Percentiles rank a stretch among this genome's conserved stretches.
Evolutionary conservation across 92 coral and sea anemone genomes (phyloP).

Genomic region (Umimayanthus kanabou): DNA sequence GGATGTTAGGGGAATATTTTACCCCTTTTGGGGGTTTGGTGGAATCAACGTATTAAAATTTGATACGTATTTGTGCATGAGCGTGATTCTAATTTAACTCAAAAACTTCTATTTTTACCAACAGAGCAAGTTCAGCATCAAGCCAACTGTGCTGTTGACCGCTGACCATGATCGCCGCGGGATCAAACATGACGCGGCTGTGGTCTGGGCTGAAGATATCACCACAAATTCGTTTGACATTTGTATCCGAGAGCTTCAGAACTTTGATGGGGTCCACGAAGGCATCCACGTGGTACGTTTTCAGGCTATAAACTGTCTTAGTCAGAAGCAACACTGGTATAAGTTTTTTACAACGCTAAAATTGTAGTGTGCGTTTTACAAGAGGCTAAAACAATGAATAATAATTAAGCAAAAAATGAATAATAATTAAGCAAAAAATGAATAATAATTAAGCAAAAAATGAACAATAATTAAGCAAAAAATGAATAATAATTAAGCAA

Average conservation of each 20-base stretch:
- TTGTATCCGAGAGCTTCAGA: constrained; percentile 44
- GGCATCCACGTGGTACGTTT: constrained; percentile 39
- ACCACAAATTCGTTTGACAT: constrained; percentile 29
- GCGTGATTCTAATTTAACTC: not conserved
- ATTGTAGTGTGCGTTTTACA: too few species aligned
- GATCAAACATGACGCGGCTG: constrained; percentile 52
- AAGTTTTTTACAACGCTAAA: not conserved
- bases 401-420: too few species aligned
- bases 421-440: too few species aligned
- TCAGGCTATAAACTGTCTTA: not conserved
- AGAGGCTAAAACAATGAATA: too few species aligned
- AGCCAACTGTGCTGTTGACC: constrained; percentile 30
- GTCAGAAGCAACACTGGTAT: not conserved
- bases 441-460: too few species aligned
- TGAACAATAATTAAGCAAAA: too few species aligned
- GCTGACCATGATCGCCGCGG: constrained; percentile 19
- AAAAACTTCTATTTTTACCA: not conserved
- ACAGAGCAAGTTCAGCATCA: not conserved
- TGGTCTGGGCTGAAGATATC: constrained; percentile 41
- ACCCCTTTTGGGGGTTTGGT: too few species aligned
- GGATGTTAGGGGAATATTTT: too few species aligned
- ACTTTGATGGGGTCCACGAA: constrained; percentile 53
- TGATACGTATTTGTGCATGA: not conserved
- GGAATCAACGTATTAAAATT: too few species aligned
- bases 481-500: too few species aligned